These are phyloP conservation scores for Theretra japonica DNA, from an alignment of 2,888 invertebrate species.

Conservation along the genomic window DNA sequence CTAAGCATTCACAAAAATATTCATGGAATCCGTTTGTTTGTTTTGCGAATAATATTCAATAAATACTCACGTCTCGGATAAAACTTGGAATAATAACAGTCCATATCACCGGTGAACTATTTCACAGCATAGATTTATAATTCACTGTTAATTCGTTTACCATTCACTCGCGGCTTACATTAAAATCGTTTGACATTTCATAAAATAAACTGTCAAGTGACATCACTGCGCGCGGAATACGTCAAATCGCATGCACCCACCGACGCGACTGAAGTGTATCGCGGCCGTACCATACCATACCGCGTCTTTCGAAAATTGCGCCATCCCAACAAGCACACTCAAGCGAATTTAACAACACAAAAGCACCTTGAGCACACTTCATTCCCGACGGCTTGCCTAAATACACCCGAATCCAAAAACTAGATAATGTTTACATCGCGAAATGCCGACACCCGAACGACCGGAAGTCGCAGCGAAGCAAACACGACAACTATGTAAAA, in stretches of 20 bases:
- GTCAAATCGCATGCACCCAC: constrained; percentile 85
- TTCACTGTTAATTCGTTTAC: constrained; percentile 81
- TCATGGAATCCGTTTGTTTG: constrained; percentile 78
- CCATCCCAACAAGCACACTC: constrained; percentile 84
- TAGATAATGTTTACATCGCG: constrained; percentile 85
- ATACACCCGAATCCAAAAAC: constrained; percentile 75
- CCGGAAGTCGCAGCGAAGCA: constrained; percentile 86
- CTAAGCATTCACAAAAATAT: constrained; percentile 69
- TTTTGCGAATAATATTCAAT: constrained; percentile 63
- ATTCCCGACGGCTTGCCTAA: constrained; percentile 78
- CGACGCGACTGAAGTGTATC: constrained; percentile 86
- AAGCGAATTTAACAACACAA: constrained; percentile 83
- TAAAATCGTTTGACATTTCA: constrained; percentile 83
- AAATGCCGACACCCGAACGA: constrained; percentile 83
- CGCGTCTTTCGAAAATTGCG: constrained; percentile 86
- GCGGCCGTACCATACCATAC: constrained; percentile 84
- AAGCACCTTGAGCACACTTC: constrained; percentile 83
- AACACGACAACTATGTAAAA: constrained; percentile 91
- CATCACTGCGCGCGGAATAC: constrained; percentile 83
- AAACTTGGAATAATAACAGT: constrained; percentile 85
- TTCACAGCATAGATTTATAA: constrained; percentile 76
- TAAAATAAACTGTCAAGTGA: constrained; percentile 83
- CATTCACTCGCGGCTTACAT: constrained; percentile 79
- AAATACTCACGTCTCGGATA: constrained; percentile 84
- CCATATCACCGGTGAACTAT: constrained; percentile 74